These are phyloP conservation scores for Brachionus manjavacas DNA, from an alignment of 1,140 invertebrate species.

Conservation along the genomic window DNA sequence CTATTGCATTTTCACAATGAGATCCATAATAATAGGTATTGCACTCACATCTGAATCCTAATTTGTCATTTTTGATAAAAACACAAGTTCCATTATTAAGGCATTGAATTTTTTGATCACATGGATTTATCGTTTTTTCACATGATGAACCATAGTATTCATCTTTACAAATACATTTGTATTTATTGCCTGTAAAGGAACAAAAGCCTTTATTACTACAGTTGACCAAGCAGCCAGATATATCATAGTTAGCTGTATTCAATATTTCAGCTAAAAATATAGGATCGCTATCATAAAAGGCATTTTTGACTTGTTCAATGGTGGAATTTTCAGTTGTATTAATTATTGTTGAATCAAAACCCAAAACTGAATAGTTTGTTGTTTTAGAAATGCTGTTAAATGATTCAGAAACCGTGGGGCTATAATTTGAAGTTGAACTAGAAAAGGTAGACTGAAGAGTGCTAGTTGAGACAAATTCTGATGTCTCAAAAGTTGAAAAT, in stretches of 20 bases:
- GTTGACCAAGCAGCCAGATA: conserved; percentile 8
- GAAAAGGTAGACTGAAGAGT: no score
- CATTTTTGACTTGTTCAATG: neutral
- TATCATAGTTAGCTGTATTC: neutral
- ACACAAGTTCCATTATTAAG: neutral
- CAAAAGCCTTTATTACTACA: conserved; percentile 14
- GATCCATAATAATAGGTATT: neutral
- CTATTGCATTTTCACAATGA: neutral
- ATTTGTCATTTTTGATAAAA: neutral
- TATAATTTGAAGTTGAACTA: no score
- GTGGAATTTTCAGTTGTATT: neutral
- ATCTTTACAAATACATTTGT: neutral
- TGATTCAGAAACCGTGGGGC: no score
- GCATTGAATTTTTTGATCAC: neutral
- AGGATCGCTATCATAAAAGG: neutral
- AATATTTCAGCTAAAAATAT: neutral
- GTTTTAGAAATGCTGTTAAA: no score
- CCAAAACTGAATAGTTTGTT: no score
- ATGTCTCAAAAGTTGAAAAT: no score
- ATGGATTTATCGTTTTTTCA: neutral
- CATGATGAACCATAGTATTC: neutral
- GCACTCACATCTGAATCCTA: neutral
- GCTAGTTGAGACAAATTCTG: no score
- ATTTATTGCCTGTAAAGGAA: neutral
- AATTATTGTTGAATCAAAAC: neutral